Conservation (phyloP, 2,888 invertebrate species). For the Synergus gifuensis region DNA sequence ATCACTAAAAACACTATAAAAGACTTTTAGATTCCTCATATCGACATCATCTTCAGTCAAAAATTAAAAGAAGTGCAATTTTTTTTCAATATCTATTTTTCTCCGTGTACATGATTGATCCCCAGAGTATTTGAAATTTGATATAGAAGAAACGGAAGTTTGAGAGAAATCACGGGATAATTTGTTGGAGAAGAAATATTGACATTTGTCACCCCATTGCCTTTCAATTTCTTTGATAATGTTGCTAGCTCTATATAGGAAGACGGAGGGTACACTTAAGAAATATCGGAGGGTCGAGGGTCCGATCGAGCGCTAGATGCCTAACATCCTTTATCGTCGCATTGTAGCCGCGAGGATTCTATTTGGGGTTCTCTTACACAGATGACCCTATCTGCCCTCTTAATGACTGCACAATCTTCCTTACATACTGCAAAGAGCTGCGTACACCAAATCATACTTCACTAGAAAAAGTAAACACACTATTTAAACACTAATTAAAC, state of each 20-base stretch:
- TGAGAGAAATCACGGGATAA: slow-evolving; percentile 14
- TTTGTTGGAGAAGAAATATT: slow-evolving; percentile 36
- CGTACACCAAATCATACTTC: neutral
- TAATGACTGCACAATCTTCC: slow-evolving; percentile 7
- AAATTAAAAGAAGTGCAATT: no score
- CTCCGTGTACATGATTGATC: no score
- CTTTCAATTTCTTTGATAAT: slow-evolving; percentile 40
- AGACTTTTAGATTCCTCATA: no score
- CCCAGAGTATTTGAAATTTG: neutral
- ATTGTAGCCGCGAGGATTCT: slow-evolving; percentile 32
- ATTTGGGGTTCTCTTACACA: slow-evolving; percentile 29
- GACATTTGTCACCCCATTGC: slow-evolving; percentile 33
- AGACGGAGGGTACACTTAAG: slow-evolving; percentile 24
- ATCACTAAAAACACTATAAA: no score
- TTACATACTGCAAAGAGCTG: neutral
- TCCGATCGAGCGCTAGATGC: slow-evolving; percentile 24
- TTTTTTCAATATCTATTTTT: no score
- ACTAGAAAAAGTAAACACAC: neutral
- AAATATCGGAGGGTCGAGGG: slow-evolving; percentile 39
- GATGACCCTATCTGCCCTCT: slow-evolving; percentile 23
- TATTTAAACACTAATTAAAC: neutral
- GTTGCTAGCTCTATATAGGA: slow-evolving; percentile 24
- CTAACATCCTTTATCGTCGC: slow-evolving; percentile 34
- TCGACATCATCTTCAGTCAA: no score
- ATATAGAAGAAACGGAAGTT: neutral